Base-by-base conservation (phyloP, 92 coral and sea anemone genomes). In the Epizoanthus stellaris region DNA sequence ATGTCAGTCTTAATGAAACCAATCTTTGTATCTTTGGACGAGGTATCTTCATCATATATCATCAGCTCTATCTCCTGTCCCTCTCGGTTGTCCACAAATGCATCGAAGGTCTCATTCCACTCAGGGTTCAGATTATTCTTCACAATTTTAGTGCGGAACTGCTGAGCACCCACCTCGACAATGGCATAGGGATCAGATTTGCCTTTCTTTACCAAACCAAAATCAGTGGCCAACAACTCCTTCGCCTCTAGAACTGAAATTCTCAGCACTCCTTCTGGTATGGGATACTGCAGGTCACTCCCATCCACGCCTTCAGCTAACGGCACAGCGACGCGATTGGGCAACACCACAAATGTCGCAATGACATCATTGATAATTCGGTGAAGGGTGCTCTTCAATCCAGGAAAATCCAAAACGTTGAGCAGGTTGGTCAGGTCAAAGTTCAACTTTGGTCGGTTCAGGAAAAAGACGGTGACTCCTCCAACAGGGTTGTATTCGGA, bases 351-450 rank as follows among this genome's bases (percentile, higher is more conserved):
- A 65, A 96, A 89, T 19, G 96, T 92, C 2, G 98, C 95, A 67
- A 96, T 82, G 34, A 93, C 98, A 82, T 94, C 98, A 49, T 94
- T 89, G 4, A 89, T 93, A 64, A 96, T 95, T 76, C 98, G 89
- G 58, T 98, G 93, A 16, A 96, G 95, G 14, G 94, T 92, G 88
- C 98, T 96, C 85, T 96, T 96, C 49, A 96, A 84, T 42, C 98
- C 98, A 42, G 98, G 98, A 36, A 96, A 67, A 70, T 96, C 98
- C 81, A 96, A 92, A 81, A 96, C 98, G 84, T 96, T 96, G 82
- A 96, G 67, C 39, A 96, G 68, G 77, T 96, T 96, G 70, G 95
- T 96, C 82, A 96, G 80, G 73, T 96, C 98, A 82, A 96, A 96
- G 52, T 91, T 92, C 87, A 95, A 86, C 87, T 96, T 91, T 13